Conservation (phyloP, 2,888 invertebrate genomes). For the Clusia tigrina region DNA sequence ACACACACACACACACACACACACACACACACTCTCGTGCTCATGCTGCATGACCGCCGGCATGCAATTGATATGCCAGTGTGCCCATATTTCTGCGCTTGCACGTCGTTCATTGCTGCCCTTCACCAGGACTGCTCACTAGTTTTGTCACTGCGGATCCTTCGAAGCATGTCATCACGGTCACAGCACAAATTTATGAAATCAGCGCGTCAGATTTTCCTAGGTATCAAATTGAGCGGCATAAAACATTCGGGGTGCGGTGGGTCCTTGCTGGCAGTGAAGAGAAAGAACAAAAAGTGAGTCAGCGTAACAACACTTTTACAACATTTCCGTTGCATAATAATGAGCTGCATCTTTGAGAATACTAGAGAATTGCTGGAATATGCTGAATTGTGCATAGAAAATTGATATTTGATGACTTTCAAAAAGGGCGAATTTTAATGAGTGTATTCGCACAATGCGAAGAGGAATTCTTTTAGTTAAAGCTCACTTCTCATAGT, state of each 20-base stretch:
- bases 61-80: constrained; percentile 4
- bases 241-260: neutral
- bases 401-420: neutral
- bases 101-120: neutral
- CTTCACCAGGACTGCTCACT: neutral
- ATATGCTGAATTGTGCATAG: neutral
- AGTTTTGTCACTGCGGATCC: neutral
- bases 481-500: no score
- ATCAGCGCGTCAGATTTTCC: neutral
- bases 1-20: constrained; percentile 11
- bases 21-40: constrained; percentile 2
- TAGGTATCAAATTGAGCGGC: neutral
- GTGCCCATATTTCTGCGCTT: neutral
- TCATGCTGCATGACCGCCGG: neutral
- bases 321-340: neutral
- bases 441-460: no score
- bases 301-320: neutral
- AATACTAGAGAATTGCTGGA: neutral
- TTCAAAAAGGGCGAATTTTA: neutral
- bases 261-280: no score
- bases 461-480: no score
- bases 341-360: neutral
- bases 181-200: constrained; percentile 5
- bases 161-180: neutral
- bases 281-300: no score